phyloP scores from a whole-genome alignment of 2,797 vertebrate genomes.

The Otolemur crassicaudatus region DNA sequence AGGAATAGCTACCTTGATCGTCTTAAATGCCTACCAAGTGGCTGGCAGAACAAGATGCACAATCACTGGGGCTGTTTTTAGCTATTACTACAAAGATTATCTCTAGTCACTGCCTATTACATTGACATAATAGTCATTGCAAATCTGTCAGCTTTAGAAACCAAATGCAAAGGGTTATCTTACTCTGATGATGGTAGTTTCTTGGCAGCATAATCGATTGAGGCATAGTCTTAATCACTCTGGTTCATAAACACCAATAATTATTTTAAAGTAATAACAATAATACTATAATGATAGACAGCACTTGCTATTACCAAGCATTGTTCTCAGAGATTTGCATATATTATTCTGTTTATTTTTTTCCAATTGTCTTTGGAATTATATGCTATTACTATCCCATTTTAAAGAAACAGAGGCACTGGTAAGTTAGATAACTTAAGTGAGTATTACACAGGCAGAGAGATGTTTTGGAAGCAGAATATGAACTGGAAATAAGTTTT shows the following conservation, averaged over 20 bases:
- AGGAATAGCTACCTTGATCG: not conserved
- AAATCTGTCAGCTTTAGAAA: slow-evolving; percentile 11
- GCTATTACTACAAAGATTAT: not conserved
- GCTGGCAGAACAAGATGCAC: not conserved
- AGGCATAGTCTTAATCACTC: not conserved
- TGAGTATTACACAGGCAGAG: not conserved
- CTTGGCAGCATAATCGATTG: not conserved
- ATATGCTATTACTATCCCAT: not conserved
- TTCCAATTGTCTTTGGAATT: not conserved
- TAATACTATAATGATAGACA: not conserved
- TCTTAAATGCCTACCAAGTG: not conserved
- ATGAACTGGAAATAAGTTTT: not conserved
- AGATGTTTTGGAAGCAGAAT: not conserved
- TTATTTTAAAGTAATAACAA: not conserved
- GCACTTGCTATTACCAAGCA: not conserved
- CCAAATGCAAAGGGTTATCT: not conserved
- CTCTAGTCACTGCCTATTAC: not conserved
- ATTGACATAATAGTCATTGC: not conserved
- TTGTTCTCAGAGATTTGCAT: not conserved
- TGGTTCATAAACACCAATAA: not conserved
- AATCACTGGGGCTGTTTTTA: not conserved
- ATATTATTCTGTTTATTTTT: not conserved
- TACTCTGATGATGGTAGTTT: not conserved
- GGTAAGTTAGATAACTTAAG: not conserved
- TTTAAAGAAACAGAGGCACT: not conserved